Evolutionary conservation across 2,888 invertebrate species (phyloP).

Genomic region (Orthosia cruda): DNA sequence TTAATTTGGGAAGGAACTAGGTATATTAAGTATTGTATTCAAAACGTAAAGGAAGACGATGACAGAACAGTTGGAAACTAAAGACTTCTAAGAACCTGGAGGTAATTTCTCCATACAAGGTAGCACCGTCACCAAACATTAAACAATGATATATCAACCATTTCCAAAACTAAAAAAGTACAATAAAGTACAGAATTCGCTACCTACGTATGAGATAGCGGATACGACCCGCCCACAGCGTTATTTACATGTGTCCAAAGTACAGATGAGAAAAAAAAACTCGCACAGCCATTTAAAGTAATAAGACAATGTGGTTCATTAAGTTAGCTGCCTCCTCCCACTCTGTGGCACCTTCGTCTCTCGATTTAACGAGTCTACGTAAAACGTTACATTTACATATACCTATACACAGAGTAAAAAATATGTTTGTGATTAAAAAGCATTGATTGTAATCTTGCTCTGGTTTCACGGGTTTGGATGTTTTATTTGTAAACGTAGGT

Average conservation of each 20-base stretch:
- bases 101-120: constrained; percentile 11
- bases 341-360: constrained; percentile 75
- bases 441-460: neutral
- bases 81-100: neutral
- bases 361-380: constrained; percentile 68
- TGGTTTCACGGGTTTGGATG: neutral
- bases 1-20: neutral
- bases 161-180: constrained; percentile 49
- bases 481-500: neutral
- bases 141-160: constrained; percentile 17
- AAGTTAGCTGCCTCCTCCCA: constrained; percentile 85
- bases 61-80: neutral
- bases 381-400: constrained; percentile 60
- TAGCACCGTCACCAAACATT: constrained; percentile 7
- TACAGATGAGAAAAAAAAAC: constrained; percentile 79
- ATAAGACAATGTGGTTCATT: constrained; percentile 90
- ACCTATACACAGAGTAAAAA: constrained; percentile 25
- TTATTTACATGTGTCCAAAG: constrained; percentile 84
- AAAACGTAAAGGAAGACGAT: neutral
- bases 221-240: constrained; percentile 84
- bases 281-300: constrained; percentile 86
- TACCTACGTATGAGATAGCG: constrained; percentile 77
- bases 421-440: constrained; percentile 48
- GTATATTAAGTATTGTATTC: neutral
- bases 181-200: constrained; percentile 63